These are phyloP conservation scores for Pogonocichla stellata DNA, from an alignment of 2,113 vertebrate genomes.

Conservation along the genomic window DNA sequence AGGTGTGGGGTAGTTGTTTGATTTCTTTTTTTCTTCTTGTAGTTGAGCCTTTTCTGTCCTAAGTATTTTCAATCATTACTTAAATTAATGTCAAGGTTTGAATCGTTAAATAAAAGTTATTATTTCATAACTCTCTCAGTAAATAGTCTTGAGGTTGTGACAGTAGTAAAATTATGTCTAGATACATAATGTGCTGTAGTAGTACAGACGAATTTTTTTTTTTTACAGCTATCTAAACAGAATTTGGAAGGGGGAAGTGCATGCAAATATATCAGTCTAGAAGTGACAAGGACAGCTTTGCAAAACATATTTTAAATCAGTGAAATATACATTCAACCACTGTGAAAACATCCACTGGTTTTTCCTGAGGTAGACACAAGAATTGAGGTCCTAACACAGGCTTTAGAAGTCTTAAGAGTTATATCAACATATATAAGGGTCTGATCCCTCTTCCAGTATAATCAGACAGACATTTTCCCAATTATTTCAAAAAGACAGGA, in stretches of 20 bases:
- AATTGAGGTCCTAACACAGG: neutral
- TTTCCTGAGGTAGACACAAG: conserved; percentile 37
- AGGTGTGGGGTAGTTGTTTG: neutral
- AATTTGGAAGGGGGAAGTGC: neutral
- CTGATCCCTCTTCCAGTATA: neutral
- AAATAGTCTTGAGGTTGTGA: neutral
- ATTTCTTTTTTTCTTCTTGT: neutral
- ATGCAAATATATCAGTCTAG: conserved; percentile 42
- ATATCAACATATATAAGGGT: neutral
- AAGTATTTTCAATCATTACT: neutral
- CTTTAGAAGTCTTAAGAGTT: conserved; percentile 28
- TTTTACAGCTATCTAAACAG: conserved; percentile 26
- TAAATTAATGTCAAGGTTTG: neutral
- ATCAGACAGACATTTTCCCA: neutral
- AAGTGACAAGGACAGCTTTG: conserved; percentile 26
- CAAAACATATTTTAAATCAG: conserved; percentile 49
- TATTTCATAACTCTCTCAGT: neutral
- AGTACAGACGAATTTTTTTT: neutral
- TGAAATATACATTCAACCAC: conserved; percentile 2
- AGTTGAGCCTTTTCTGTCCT: neutral
- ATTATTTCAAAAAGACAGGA: neutral
- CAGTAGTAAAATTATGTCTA: neutral
- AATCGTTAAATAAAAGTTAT: neutral
- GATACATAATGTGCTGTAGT: neutral
- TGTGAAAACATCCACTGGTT: conserved; percentile 48